A percentile compares a stretch with the other conserved stretches of the same genome.
Conservation (phyloP, 2,113 vertebrate genomes). For the Poeciliopsis prolifica region DNA sequence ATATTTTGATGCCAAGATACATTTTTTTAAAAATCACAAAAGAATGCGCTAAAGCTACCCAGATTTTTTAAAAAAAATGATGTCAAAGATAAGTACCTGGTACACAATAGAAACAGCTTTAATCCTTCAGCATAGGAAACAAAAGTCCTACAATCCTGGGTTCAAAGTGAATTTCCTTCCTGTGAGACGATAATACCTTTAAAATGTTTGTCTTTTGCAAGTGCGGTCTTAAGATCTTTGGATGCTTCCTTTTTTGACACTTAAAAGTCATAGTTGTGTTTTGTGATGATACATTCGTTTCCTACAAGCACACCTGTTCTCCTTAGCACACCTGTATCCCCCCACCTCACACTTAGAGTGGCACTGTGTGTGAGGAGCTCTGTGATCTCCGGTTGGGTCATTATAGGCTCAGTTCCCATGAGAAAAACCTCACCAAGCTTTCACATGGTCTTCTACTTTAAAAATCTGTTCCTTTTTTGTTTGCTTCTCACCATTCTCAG, state of each 20-base stretch:
- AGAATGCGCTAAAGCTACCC: not conserved
- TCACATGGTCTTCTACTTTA: conserved; percentile 28
- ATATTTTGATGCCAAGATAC: not conserved
- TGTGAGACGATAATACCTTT: not conserved
- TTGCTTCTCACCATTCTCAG: conserved; percentile 85
- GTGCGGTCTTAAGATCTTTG: conserved; percentile 29
- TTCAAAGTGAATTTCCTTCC: conserved; percentile 11
- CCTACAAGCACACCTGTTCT: conserved; percentile 58
- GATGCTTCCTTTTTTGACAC: conserved; percentile 15
- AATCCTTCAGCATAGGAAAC: not conserved
- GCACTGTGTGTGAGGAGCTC: conserved; percentile 41
- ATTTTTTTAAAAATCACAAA: not conserved
- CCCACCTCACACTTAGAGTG: conserved; percentile 5
- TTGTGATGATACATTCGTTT: conserved; percentile 57
- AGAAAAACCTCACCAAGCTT: conserved; percentile 17
- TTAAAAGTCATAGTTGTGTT: conserved; percentile 29
- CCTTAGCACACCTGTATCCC: conserved; percentile 48
- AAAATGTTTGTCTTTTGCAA: conserved; percentile 4
- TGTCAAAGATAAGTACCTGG: not conserved
- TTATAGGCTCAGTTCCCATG: conserved; percentile 58
- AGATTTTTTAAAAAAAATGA: not conserved
- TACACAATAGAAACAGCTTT: not conserved
- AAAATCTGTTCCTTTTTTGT: not conserved
- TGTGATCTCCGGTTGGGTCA: conserved; percentile 66
- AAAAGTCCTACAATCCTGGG: conserved; percentile 1